These are phyloP conservation scores for Lordiphosa collinella DNA, from an alignment of 1,140 invertebrate species.

Conservation along the genomic window DNA sequence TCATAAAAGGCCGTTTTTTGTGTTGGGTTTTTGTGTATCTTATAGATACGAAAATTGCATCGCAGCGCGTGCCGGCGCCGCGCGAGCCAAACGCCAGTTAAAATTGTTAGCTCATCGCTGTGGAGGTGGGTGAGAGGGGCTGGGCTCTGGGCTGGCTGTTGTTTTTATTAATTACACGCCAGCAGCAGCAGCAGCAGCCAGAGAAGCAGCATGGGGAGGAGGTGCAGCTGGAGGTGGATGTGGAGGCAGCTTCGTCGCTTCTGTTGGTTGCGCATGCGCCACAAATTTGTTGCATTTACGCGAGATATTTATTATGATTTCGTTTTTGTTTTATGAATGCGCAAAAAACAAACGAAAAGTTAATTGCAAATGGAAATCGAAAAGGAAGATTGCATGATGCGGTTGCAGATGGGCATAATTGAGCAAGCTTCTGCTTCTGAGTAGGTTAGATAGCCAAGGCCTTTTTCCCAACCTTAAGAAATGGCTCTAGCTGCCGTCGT, in stretches of 20 bases:
- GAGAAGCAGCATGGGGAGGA: neutral
- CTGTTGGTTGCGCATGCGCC: conserved; percentile 52
- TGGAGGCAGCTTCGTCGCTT: conserved; percentile 1
- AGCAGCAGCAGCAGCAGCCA: conserved; percentile 3
- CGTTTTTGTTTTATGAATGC: conserved; percentile 16
- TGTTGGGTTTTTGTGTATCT: conserved; percentile 28
- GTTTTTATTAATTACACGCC: conserved; percentile 45
- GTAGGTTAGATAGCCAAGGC: too few species aligned
- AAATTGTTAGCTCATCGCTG: conserved; percentile 26
- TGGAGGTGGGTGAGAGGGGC: conserved; percentile 2
- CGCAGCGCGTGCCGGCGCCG: conserved; percentile 39
- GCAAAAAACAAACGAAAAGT: too few species aligned
- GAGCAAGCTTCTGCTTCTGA: too few species aligned
- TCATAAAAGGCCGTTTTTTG: conserved; percentile 38
- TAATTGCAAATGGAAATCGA: conserved; percentile 38
- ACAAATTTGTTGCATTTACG: conserved; percentile 58
- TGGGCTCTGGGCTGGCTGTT: conserved; percentile 26
- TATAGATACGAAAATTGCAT: conserved; percentile 52
- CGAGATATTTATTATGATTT: conserved; percentile 60
- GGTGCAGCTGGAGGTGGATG: neutral
- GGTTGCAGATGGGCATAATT: conserved; percentile 11
- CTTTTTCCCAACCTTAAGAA: too few species aligned
- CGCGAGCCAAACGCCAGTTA: conserved; percentile 27
- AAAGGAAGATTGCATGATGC: conserved; percentile 45
- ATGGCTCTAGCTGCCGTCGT: too few species aligned